Conservation (phyloP, 2,797 vertebrate species). For the Synanceia verrucosa region DNA sequence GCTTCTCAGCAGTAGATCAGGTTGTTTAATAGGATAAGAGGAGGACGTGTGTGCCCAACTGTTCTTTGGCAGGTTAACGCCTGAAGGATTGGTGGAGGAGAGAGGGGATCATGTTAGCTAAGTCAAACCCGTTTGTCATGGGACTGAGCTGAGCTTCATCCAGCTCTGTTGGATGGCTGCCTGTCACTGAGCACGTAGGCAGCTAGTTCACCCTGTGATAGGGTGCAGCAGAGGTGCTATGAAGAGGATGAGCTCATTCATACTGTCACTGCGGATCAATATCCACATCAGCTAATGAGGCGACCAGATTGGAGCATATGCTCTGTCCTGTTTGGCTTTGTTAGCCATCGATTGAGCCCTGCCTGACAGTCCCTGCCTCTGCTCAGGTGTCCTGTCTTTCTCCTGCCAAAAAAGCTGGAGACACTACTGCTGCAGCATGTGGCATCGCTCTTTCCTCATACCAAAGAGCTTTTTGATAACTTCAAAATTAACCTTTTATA, state of each 20-base stretch:
- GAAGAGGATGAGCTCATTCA: constrained; percentile 22
- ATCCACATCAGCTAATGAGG: constrained; percentile 9
- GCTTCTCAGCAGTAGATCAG: constrained; percentile 19
- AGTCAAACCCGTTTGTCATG: constrained; percentile 56
- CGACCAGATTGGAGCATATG: background rate
- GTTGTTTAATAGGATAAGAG: constrained; percentile 63
- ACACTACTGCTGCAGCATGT: background rate
- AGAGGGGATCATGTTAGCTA: constrained; percentile 57
- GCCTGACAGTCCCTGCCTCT: constrained; percentile 20
- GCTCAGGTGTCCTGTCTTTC: constrained; percentile 25
- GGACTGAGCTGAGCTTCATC: constrained; percentile 22
- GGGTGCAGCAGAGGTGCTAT: background rate
- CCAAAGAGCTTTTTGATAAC: background rate
- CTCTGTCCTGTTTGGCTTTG: constrained; percentile 1
- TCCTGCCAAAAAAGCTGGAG: constrained; percentile 58
- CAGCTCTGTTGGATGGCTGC: constrained; percentile 12
- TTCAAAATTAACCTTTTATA: background rate
- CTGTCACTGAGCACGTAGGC: constrained; percentile 60
- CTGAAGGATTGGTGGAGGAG: constrained; percentile 34
- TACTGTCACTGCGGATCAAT: background rate
- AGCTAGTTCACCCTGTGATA: constrained; percentile 1
- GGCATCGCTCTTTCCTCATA: background rate
- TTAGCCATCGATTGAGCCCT: constrained; percentile 33
- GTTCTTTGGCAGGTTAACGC: constrained; percentile 21
- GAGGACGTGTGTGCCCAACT: constrained; percentile 10